These are phyloP conservation scores for Ormyrus thymus DNA, from an alignment of 2,888 invertebrate species.

Conservation along the genomic window DNA sequence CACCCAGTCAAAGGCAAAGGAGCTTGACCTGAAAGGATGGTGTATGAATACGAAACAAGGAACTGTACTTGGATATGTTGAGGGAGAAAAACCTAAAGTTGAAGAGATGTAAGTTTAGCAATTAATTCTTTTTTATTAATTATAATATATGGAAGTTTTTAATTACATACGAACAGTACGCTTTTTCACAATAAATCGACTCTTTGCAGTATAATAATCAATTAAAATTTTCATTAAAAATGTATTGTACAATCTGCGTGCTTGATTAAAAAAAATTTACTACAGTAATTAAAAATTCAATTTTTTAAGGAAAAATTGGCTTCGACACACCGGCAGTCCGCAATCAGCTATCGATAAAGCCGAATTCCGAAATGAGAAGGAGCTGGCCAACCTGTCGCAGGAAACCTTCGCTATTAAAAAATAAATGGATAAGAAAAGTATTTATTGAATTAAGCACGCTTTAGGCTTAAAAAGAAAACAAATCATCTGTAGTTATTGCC, in stretches of 20 bases:
- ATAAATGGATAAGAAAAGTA: slow-evolving; percentile 39
- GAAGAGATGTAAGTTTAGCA: slow-evolving; percentile 79
- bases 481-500: slow-evolving; percentile 5
- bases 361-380: slow-evolving; percentile 81
- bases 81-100: slow-evolving; percentile 80
- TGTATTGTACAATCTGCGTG: too few species aligned
- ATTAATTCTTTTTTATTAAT: slow-evolving; percentile 36
- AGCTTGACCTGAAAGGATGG: slow-evolving; percentile 82
- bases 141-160: too few species aligned
- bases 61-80: slow-evolving; percentile 82
- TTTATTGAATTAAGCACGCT: slow-evolving; percentile 46
- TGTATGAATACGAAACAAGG: slow-evolving; percentile 83
- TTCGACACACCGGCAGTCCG: slow-evolving; percentile 84
- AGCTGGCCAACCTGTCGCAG: slow-evolving; percentile 77
- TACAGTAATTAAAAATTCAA: background rate
- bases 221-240: too few species aligned
- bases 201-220: too few species aligned
- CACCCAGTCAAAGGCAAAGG: slow-evolving; percentile 81
- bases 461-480: background rate
- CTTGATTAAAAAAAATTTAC: too few species aligned
- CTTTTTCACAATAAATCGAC: too few species aligned
- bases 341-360: slow-evolving; percentile 84
- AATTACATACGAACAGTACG: too few species aligned
- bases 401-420: slow-evolving; percentile 73
- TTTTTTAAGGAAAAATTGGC: slow-evolving; percentile 77